Conservation (phyloP, 2,113 vertebrate species). For the Taxidea taxus region DNA sequence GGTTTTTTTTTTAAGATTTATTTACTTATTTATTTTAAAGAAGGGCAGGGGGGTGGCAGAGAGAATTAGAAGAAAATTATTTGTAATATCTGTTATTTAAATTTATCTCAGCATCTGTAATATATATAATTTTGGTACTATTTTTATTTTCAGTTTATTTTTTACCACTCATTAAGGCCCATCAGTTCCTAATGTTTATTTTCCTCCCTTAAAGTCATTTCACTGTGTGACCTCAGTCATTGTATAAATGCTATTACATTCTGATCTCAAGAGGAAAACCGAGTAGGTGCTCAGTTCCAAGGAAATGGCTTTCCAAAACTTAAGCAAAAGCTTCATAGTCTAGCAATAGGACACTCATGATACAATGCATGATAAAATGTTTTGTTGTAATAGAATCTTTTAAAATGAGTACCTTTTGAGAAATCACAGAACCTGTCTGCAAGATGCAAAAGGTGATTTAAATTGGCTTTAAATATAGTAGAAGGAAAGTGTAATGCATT, state of each 20-base stretch:
- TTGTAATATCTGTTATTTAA: conserved; percentile 42
- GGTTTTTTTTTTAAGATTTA: not conserved
- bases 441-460: conserved; percentile 36
- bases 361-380: conserved; percentile 17
- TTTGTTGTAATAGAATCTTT: conserved; percentile 22
- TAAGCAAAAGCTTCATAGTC: conserved; percentile 11
- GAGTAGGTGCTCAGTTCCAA: conserved; percentile 46
- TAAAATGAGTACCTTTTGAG: conserved; percentile 27
- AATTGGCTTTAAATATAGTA: conserved; percentile 15
- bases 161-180: conserved; percentile 14
- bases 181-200: conserved; percentile 47
- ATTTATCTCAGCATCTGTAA: not conserved
- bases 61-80: not conserved
- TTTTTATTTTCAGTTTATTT: conserved; percentile 28
- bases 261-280: not conserved
- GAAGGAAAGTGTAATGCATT: not conserved
- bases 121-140: conserved; percentile 21
- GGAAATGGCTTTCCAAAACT: conserved; percentile 24
- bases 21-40: not conserved
- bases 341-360: not conserved
- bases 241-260: conserved; percentile 44
- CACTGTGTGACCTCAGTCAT: conserved; percentile 23
- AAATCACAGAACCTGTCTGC: conserved; percentile 28
- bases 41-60: not conserved
- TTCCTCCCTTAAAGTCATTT: conserved; percentile 51